These are phyloP conservation scores for Oscheius sp. DNA, from an alignment of 2,888 invertebrate species.

Conservation along the genomic window DNA sequence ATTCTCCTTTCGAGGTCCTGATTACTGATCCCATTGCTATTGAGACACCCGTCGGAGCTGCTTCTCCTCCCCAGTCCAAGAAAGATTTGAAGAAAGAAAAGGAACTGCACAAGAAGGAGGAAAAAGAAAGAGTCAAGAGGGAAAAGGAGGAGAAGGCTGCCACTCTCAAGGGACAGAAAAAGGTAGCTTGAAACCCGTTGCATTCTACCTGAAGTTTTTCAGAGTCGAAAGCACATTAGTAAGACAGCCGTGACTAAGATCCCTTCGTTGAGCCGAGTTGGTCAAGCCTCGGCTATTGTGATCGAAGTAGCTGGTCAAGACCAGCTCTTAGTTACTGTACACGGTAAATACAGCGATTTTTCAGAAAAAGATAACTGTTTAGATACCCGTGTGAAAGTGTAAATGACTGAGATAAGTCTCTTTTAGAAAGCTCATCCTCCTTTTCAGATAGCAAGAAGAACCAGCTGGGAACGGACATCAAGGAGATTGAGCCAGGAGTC, in stretches of 20 bases:
- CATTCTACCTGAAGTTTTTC: not conserved
- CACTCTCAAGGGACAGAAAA: conserved; percentile 56
- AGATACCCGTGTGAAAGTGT: conserved; percentile 26
- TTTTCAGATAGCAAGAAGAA: conserved; percentile 62
- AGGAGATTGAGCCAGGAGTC: conserved; percentile 62
- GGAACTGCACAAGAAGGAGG: conserved; percentile 59
- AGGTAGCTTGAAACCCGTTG: conserved; percentile 37
- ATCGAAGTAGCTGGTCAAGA: conserved; percentile 63
- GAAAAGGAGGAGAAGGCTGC: conserved; percentile 66
- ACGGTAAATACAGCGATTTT: conserved; percentile 48
- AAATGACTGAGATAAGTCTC: conserved; percentile 2
- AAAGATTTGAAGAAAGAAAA: conserved; percentile 59
- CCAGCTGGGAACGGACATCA: conserved; percentile 58
- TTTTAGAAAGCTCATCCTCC: not conserved
- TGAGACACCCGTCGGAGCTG: conserved; percentile 33
- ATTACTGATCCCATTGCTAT: conserved; percentile 77
- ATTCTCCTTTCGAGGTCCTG: conserved; percentile 81
- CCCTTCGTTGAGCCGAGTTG: conserved; percentile 68
- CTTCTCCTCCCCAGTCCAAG: conserved; percentile 53
- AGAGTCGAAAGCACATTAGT: conserved; percentile 51
- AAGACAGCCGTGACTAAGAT: conserved; percentile 65
- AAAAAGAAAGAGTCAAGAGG: conserved; percentile 64
- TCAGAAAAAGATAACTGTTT: not conserved
- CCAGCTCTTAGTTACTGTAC: conserved; percentile 62
- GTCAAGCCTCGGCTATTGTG: conserved; percentile 63